phyloP scores from a whole-genome alignment of 2,888 invertebrate genomes.

The Drosophila villosipedis region DNA sequence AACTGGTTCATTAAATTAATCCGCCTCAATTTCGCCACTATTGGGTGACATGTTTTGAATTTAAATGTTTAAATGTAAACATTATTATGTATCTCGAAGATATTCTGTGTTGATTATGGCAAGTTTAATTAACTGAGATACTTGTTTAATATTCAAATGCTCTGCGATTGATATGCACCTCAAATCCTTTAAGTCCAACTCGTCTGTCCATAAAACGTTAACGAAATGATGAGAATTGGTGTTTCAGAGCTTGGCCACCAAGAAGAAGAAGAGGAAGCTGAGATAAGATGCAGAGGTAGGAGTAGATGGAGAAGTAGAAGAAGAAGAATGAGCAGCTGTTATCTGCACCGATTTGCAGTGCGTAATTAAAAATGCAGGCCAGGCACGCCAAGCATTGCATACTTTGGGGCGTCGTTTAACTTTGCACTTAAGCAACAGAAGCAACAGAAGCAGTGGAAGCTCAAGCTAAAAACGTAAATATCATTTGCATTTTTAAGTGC shows the following conservation, averaged over 20 bases:
- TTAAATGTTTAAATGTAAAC: background rate
- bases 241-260: constrained; percentile 18
- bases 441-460: constrained; percentile 15
- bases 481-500: constrained; percentile 79
- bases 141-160: background rate
- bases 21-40: constrained; percentile 14
- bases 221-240: constrained; percentile 18
- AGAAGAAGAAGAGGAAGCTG: background rate
- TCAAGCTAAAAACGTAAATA: constrained; percentile 72
- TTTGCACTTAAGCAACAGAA: constrained; percentile 66
- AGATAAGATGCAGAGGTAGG: constrained; percentile 6
- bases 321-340: constrained; percentile 41
- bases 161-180: background rate
- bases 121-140: background rate
- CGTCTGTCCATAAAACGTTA: background rate
- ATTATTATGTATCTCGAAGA: background rate
- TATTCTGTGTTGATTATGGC: background rate
- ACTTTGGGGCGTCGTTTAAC: constrained; percentile 74
- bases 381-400: constrained; percentile 47
- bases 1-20: constrained; percentile 23
- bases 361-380: constrained; percentile 78
- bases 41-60: background rate
- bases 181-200: background rate
- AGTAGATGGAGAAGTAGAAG: constrained; percentile 8
- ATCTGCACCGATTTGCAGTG: constrained; percentile 66